Evolutionary conservation across 2,888 invertebrate genomes (phyloP), one percentile per base, ranked within the genome.

Genomic region (Clostera curtula): DNA sequence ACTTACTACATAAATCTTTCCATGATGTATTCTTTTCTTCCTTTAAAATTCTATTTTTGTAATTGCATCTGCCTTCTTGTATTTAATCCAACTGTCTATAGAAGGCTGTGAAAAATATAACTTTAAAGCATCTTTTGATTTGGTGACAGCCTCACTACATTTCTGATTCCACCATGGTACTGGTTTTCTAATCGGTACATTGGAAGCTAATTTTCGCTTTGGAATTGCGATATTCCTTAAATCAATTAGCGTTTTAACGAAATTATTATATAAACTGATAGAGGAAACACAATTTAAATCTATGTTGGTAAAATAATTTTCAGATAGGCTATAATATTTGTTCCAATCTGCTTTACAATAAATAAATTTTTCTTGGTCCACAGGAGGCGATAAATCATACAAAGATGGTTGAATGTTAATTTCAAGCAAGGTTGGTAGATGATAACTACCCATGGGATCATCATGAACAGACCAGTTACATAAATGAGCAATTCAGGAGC

Each of bases 371-470:
- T 15, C 15, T 15, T 15, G 4, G 15, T 6, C 6, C 6, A 6
- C 15, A 15, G 15, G 6, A 6, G 4, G 4, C 6, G 6, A 5
- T 15, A 15, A n/a, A n/a, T n/a, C 6, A 15, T 15, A 15, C 6
- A 6, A 15, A 4, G 15, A 15, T 15, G 15, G 15, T 15, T 15
- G 15, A 15, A 15, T 6, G 6, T 15, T 15, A 5, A 27, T 12
- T 4, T 22, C 20, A 12, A 15, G 24, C 6, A 36, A 28, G n/a
- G 35, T 37, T 14, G 40, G 31, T 14, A 28, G 36, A 21, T 41
- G 33, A 24, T 32, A 32, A 18, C 38, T 36, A 7, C 35, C 30
- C 26, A 34, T 31, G n/a, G 27, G 9, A 21, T 40, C 31, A 21
- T 34, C 27, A 20, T 27, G 18, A 3, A 31, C 35, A 13, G 5